Evolutionary conservation across 2,113 vertebrate species (phyloP), one percentile per base, ranked within the genome.

Genomic region (Probosciger aterrimus): DNA sequence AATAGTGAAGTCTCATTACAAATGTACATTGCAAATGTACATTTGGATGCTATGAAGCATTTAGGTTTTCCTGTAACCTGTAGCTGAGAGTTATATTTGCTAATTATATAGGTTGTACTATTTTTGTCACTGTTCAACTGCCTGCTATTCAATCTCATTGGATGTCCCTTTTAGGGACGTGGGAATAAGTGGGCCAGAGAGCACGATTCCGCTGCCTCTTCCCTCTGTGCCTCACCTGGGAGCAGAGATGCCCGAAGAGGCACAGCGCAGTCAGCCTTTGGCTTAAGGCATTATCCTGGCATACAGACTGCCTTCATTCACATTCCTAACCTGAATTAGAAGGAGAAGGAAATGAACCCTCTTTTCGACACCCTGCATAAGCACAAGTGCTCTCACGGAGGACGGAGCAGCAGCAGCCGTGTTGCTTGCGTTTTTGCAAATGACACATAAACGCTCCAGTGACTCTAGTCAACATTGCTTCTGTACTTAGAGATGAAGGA

Each of bases 91-190:
- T 94, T 94, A 79, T 88, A 96, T 95, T 94, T 93, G 81, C 91
- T 95, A 95, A 96, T 97, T 97, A 95, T 94, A 93, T 96, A 95
- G 96, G 95, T 92, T 97, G 81, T 33, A 96, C 93, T 96, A 96
- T 96, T 96, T 97, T 96, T 96, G 76, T 82, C 96, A n/a, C 16
- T n/a, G 70, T 94, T 96, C 89, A 95, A 97, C 57, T 88, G 88
- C 81, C 84, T 95, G 88, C 74, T 81, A 87, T 67, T 96, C 93
- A 94, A 91, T 93, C 86, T 96, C 92, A 96, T 94, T 97, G 96
- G 93, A 91, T 93, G 92, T 73, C 91, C 83, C 92, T 94, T 88
- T 96, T 69, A 92, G 87, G 80, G 86, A 95, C 14, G 7, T 18
- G 8, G 75, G 70, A 95, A 88, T 90, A 97, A 97, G 67, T 96